These are phyloP conservation scores for Anguilla megastoma DNA, from an alignment of 2,797 vertebrate genomes.

Conservation along the genomic window DNA sequence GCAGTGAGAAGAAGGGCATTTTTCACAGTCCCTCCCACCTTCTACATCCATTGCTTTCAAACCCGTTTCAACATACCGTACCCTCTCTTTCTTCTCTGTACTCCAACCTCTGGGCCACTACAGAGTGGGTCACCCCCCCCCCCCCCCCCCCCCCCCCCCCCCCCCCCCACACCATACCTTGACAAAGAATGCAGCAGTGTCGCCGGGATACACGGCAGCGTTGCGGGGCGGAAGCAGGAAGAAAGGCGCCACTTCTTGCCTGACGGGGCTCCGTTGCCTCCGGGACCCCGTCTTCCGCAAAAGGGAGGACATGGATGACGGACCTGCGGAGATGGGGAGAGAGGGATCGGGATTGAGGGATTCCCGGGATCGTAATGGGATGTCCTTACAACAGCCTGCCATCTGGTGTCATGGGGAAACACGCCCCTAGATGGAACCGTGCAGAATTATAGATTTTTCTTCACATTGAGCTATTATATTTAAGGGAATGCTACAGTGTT, in stretches of 20 bases:
- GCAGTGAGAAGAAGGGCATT: not conserved
- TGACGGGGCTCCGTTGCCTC: not conserved
- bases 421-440: not conserved
- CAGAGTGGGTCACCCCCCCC: not conserved
- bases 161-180: not conserved
- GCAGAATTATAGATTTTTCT: not conserved
- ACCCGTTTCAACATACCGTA: too few relatives aligned
- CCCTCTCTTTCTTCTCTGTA: not conserved
- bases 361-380: not conserved
- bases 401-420: not conserved
- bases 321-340: not conserved
- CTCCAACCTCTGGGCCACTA: not conserved
- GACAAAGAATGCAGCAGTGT: not conserved
- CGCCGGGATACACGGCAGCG: not conserved
- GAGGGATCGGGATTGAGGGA: not conserved
- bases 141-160: not conserved
- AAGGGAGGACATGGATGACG: not conserved
- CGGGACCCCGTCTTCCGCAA: not conserved
- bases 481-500: not conserved
- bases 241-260: not conserved
- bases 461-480: not conserved
- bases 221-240: not conserved
- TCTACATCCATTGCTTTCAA: not conserved
- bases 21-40: not conserved
- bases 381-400: not conserved